These are phyloP conservation scores for Chrysocyon brachyurus DNA, from an alignment of 2,797 vertebrate species.

Conservation along the genomic window DNA sequence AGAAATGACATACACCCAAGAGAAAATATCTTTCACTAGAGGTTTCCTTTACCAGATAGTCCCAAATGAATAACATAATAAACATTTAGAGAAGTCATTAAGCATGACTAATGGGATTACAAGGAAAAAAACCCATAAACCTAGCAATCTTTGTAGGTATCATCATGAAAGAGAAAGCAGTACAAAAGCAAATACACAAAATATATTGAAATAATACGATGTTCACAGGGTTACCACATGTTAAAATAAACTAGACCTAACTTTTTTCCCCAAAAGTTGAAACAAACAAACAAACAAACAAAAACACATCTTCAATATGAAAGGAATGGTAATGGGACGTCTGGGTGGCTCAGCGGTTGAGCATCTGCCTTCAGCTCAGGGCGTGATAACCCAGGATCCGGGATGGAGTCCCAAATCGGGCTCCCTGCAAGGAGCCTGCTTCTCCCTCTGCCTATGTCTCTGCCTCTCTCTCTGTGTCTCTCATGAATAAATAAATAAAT, in stretches of 20 bases:
- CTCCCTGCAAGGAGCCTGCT: no score
- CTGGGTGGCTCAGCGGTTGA: no score
- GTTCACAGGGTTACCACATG: not conserved
- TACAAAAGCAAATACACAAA: not conserved
- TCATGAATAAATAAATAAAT: no score
- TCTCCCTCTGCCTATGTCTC: no score
- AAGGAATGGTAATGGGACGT: not conserved
- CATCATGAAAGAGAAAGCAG: constrained; percentile 6
- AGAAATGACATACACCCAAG: not conserved
- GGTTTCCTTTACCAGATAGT: not conserved
- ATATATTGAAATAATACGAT: not conserved
- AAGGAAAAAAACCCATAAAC: not conserved
- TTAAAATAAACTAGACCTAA: not conserved
- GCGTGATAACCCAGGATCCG: no score
- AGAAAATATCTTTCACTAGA: not conserved
- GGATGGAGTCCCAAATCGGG: no score
- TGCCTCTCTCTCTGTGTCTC: no score
- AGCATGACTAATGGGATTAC: constrained; percentile 52
- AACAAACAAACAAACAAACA: not conserved
- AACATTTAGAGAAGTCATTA: constrained; percentile 37
- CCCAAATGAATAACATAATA: not conserved
- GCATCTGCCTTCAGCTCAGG: no score
- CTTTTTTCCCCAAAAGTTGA: not conserved
- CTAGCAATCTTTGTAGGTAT: not conserved
- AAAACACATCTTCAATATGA: constrained; percentile 4